Base-by-base conservation (phyloP, 2,888 invertebrate species). In the Tetanocera ferruginea region DNA sequence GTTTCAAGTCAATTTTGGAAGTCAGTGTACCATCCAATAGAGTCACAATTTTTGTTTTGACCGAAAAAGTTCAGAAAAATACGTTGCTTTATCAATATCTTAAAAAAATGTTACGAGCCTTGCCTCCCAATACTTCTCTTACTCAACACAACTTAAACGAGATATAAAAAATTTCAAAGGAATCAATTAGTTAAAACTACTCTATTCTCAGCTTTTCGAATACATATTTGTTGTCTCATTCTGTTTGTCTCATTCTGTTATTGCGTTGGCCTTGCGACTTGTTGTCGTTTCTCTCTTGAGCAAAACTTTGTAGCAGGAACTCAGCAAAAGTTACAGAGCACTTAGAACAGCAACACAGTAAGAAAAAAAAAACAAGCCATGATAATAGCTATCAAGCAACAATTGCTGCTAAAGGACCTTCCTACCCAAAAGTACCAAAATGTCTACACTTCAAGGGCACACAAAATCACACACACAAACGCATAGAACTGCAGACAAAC, bases 211-310 rank as follows among this genome's bases (percentile, higher is more conserved):
- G 6, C 55, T 2, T 1, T 55, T n/a, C 55, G 5, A 19, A 9
- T 5, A 31, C 31, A 31, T 4, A 43, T 43, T 43, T 43, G 11
- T 43, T 43, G 11, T 43, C 14, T 43, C 43, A 43, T 43, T 60
- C 57, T 57, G 23, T 19, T 43, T 43, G 11, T 43, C 14, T 43
- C 43, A 43, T 43, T 60, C 57, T 57, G 23, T 19, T 25, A 23
- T 57, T n/a, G 9, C 57, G 57, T 19, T 25, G 9, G 9, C 23
- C 57, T 23, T 60, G 23, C 72, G 37, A 72, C 37, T 72, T 74
- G 74, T 74, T 74, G 43, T 64, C 73, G 60, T 25, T 60, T 64
- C 75, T 75, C 75, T 75, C 75, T 75, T 55, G 19, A 17, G 37
- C 23, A 51, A 66, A 51, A 64, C 34, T 66, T 52, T 51, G 6